Conservation (phyloP, 2,888 invertebrate genomes). For the Ochlodes sylvanus region DNA sequence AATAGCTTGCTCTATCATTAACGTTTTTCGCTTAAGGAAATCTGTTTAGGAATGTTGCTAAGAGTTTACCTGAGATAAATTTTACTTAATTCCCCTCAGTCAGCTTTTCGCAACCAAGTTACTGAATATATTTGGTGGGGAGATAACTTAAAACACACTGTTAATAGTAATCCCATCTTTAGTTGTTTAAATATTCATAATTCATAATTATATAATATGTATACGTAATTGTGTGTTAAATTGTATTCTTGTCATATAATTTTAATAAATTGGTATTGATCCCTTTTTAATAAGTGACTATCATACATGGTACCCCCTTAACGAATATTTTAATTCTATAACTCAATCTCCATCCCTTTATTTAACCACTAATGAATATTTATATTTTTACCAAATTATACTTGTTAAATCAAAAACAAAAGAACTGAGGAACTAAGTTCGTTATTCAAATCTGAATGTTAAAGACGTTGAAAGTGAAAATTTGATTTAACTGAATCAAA, state of each 20-base stretch:
- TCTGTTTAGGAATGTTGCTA: constrained; percentile 3
- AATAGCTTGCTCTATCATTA: constrained; percentile 26
- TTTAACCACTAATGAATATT: constrained; percentile 49
- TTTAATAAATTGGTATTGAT: no score
- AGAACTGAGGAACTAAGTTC: constrained; percentile 61
- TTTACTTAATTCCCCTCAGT: not conserved
- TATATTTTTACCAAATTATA: constrained; percentile 49
- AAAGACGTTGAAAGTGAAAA: constrained; percentile 51
- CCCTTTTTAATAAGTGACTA: no score
- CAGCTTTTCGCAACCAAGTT: not conserved
- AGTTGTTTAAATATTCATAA: no score
- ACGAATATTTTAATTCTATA: no score
- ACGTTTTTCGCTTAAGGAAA: constrained; percentile 15
- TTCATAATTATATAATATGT: no score
- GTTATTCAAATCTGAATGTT: constrained; percentile 72
- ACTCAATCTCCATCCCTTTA: not conserved
- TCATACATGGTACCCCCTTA: no score
- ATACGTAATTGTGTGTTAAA: no score
- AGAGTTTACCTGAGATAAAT: not conserved
- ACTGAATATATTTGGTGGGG: not conserved
- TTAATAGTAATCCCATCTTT: no score
- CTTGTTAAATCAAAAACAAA: constrained; percentile 52
- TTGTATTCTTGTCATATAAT: no score
- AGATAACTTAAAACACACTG: no score
- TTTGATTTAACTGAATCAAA: constrained; percentile 45